Evolutionary conservation across 2,888 invertebrate genomes (phyloP).

Genomic region (Eudemis profundana): DNA sequence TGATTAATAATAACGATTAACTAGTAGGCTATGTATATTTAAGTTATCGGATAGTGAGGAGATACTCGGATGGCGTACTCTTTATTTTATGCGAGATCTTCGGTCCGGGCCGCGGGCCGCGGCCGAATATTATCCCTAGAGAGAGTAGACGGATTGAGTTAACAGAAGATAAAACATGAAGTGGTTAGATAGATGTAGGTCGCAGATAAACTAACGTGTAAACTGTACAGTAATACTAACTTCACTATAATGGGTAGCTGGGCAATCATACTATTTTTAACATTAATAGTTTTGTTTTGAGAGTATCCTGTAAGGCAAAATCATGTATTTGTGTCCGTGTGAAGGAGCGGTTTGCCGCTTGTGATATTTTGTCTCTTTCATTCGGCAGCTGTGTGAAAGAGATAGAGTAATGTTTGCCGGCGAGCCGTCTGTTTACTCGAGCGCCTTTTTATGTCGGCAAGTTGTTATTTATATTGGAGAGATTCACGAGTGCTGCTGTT

Average conservation of each 20-base stretch:
- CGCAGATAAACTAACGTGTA: constrained; percentile 70
- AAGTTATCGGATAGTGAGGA: constrained; percentile 73
- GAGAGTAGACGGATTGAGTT: constrained; percentile 60
- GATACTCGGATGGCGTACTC: constrained; percentile 61
- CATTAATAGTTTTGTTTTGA: constrained; percentile 72
- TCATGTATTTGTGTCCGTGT: constrained; percentile 69
- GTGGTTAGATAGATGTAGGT: constrained; percentile 75
- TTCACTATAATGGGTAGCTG: constrained; percentile 83
- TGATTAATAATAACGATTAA: constrained; percentile 80
- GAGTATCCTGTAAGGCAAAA: constrained; percentile 67
- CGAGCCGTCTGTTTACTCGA: not conserved
- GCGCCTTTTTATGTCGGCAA: constrained; percentile 48
- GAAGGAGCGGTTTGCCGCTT: not conserved
- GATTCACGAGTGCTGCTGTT: constrained; percentile 55
- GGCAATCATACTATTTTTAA: constrained; percentile 82
- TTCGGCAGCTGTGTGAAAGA: not conserved
- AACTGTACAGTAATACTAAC: constrained; percentile 83
- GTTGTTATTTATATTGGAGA: constrained; percentile 64
- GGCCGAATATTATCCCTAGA: constrained; percentile 55
- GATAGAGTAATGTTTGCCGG: not conserved
- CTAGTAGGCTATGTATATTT: constrained; percentile 70
- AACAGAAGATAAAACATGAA: constrained; percentile 56
- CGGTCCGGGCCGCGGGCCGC: constrained; percentile 28
- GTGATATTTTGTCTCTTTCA: not conserved
- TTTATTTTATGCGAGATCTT: constrained; percentile 58